Evolutionary conservation across 37 sponge, comb jelly and placozoan genomes (phyloP).

Genomic region (Agelas oroides): DNA sequence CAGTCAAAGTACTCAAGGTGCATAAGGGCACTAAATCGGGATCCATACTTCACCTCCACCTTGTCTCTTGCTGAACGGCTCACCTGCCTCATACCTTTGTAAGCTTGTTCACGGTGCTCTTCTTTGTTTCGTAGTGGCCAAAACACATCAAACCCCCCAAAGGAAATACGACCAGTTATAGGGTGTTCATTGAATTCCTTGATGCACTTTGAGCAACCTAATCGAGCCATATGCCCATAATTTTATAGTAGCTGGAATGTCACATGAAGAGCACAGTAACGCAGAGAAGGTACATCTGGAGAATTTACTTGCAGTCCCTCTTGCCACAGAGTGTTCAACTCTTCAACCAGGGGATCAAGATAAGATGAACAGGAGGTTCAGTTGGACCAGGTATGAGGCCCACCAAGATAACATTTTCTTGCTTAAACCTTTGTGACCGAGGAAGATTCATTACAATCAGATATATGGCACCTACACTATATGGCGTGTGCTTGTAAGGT

Average conservation of each 20-base stretch:
- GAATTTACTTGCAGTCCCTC: background rate
- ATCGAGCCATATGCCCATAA: constrained; percentile 42
- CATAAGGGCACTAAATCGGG: constrained; percentile 29
- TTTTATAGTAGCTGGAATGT: constrained; percentile 54
- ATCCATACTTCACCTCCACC: constrained; percentile 30
- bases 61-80: background rate
- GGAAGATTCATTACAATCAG: constrained; percentile 40
- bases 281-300: background rate
- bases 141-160: constrained; percentile 15
- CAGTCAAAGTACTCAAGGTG: constrained; percentile 48
- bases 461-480: constrained; percentile 37
- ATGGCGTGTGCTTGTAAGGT: constrained; percentile 28
- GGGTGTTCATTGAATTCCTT: constrained; percentile 13
- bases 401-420: constrained; percentile 34
- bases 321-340: constrained; percentile 24
- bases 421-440: constrained; percentile 2
- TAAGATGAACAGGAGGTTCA: constrained; percentile 4
- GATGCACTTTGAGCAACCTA: constrained; percentile 55
- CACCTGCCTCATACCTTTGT: too few species aligned
- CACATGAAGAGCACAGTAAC: constrained; percentile 40
- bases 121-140: constrained; percentile 28
- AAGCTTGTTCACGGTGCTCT: constrained; percentile 8
- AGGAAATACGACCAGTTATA: constrained; percentile 19
- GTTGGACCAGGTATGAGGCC: constrained; percentile 40
- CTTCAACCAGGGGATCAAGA: constrained; percentile 43